Evolutionary conservation across 2,797 vertebrate species (phyloP), one percentile per base, ranked within the genome.

Genomic region (Glossophaga mutica): DNA sequence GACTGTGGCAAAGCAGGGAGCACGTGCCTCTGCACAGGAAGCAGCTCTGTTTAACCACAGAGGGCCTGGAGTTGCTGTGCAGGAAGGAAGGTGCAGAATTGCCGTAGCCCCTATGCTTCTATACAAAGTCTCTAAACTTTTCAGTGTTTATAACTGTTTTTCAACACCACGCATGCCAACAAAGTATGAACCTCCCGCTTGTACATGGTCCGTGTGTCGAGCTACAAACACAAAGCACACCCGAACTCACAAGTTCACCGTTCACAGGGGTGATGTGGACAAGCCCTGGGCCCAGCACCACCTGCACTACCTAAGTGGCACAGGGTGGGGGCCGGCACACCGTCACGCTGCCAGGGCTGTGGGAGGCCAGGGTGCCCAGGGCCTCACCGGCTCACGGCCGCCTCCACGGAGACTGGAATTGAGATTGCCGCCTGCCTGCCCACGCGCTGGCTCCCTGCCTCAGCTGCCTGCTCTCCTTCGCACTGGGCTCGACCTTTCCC

Each of bases 221-320:
- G 74, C 50, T 19, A 6, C 24, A 52, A 2, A 78, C 29, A 42
- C 52, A 34, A 8, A 42, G 48, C 26, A 9, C 12, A 1, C n/a
- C 39, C 15, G 7, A 44, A 39, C 71, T 39, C 42, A 5, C 0
- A 12, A 10, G 32, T 15, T 39, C 48, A 6, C 71, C 10, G 0
- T 29, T 29, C 86, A 7, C 12, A 1, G 76, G 6, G 9, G 5
- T 7, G 50, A 7, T 6, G 18, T 4, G 37, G 57, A 26, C 11
- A 0, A 6, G 9, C n/a, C 1, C n/a, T 24, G n/a, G 42, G 48
- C 50, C 46, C 46, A 3, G 74, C 3, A 4, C n/a, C 10, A 1
- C 50, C 5, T 4, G 10, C 70, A 11, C 14, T 11, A 65, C 37
- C 19, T 24, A 39, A 67, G 12, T 8, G 2, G 21, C 22, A 6